Evolutionary conservation across 2,113 vertebrate genomes (phyloP), one percentile per base, ranked within the genome.

Genomic region (Calidris pugnax): DNA sequence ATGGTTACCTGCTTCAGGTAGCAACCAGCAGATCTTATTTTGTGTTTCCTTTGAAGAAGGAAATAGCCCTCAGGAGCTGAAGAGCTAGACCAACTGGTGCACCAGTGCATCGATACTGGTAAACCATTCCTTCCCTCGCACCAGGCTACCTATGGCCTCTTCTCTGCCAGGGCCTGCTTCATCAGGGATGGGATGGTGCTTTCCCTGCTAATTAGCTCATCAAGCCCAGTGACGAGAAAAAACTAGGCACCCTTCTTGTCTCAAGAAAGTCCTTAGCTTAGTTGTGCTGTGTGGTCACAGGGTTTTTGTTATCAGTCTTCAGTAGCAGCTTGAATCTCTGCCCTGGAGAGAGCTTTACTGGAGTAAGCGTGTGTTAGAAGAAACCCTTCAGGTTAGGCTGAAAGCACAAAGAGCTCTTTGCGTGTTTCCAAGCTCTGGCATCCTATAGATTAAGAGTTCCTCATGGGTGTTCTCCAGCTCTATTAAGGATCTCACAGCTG

Each of bases 41-140:
- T 33, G 27, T 35, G 27, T 39, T 74, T 51, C 24, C 35, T 78
- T 28, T 18, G 35, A n/a, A 62, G 66, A 27, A 39, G 24, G 35
- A 62, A 35, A 10, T 35, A 14, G 45, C 22, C 32, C 7, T 45
- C 8, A 51, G 71, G 60, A 62, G 32, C 57, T 20, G n/a, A 64
- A 21, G 50, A 51, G 43, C 5, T 5, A 28, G 50, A 19, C 1
- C 1, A 23, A 5, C 37, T 41, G 45, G 12, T 60, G 48, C 16
- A 32, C 12, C 12, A n/a, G 27, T 35, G 33, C 33, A 24, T 9
- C 0, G 0, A 3, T 62, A 15, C 20, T 6, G 14, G 28, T 20
- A 33, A 48, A 51, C 27, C 6, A 39, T 75, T 51, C 28, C 24
- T 41, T 86, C 37, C 18, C 14, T 51, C 56, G 48, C 39, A 39